A percentile compares a stretch with the other conserved stretches of the same genome.
Evolutionary conservation across 2,113 vertebrate genomes (phyloP).

Genomic region (Todiramphus saurophagus): DNA sequence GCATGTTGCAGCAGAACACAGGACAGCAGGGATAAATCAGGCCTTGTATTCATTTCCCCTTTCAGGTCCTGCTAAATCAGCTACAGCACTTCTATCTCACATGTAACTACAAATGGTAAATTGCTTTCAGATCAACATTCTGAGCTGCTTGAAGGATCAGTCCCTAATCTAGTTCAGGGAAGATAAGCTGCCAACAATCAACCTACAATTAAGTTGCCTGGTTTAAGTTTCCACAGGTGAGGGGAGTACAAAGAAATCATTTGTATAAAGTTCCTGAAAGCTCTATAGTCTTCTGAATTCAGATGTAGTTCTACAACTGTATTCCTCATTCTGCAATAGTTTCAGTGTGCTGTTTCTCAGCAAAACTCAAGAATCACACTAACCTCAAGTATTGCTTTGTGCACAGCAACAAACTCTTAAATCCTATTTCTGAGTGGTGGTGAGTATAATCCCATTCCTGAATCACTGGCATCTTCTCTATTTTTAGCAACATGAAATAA

Average conservation of each 20-base stretch:
- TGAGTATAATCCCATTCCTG: background rate
- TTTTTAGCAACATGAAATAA: background rate
- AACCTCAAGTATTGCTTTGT: background rate
- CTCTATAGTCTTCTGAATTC: background rate
- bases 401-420: background rate
- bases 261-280: background rate
- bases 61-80: background rate
- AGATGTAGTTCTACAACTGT: background rate
- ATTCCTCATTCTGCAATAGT: background rate
- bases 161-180: background rate
- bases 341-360: background rate
- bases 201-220: background rate
- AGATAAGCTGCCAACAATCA: background rate
- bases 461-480: background rate
- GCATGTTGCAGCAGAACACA: background rate
- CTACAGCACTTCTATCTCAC: background rate
- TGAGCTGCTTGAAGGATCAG: background rate
- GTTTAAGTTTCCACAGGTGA: background rate
- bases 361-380: background rate
- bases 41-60: background rate
- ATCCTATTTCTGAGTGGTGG: background rate
- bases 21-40: background rate
- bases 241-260: background rate
- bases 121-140: background rate
- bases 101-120: background rate